Conservation (phyloP, 1,140 invertebrate species). For the Tetramorium parvispinum region DNA sequence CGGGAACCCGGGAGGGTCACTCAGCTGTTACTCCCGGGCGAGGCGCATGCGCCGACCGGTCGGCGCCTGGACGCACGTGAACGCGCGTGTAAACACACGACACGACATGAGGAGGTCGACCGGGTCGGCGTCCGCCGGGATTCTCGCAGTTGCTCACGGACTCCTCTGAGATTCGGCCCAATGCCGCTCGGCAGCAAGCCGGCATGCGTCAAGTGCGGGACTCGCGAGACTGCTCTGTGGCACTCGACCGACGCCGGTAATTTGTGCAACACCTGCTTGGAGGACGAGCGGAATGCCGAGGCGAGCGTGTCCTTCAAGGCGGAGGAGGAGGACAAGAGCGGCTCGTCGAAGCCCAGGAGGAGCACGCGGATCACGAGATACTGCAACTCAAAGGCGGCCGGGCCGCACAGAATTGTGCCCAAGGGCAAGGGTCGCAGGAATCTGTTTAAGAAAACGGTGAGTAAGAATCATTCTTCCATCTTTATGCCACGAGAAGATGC, state of each 20-base stretch:
- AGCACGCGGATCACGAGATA: conserved; percentile 87
- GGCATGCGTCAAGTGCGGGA: conserved; percentile 88
- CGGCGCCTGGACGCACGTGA: neutral
- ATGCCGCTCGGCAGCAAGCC: conserved; percentile 89
- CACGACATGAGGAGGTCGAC: too few species aligned
- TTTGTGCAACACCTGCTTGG: conserved; percentile 88
- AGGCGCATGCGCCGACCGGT: neutral
- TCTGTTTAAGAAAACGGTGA: conserved; percentile 92
- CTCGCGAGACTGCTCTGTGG: conserved; percentile 88
- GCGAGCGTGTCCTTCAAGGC: conserved; percentile 73
- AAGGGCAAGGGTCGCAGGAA: conserved; percentile 91
- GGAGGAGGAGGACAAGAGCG: conserved; percentile 81
- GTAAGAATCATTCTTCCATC: neutral
- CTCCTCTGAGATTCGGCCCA: conserved; percentile 31
- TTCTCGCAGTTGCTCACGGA: neutral
- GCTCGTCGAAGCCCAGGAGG: conserved; percentile 84
- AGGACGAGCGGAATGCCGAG: conserved; percentile 80
- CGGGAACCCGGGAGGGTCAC: neutral
- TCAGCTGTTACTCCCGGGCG: neutral
- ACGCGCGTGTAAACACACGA: neutral
- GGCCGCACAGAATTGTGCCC: conserved; percentile 84
- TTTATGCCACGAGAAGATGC: neutral
- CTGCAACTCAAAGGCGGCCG: conserved; percentile 84
- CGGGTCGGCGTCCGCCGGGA: too few species aligned
- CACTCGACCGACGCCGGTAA: conserved; percentile 88